A percentile compares a stretch with the other conserved stretches of the same genome.
Conservation (phyloP, 2,113 vertebrate species). For the Seriola aureovittata region DNA sequence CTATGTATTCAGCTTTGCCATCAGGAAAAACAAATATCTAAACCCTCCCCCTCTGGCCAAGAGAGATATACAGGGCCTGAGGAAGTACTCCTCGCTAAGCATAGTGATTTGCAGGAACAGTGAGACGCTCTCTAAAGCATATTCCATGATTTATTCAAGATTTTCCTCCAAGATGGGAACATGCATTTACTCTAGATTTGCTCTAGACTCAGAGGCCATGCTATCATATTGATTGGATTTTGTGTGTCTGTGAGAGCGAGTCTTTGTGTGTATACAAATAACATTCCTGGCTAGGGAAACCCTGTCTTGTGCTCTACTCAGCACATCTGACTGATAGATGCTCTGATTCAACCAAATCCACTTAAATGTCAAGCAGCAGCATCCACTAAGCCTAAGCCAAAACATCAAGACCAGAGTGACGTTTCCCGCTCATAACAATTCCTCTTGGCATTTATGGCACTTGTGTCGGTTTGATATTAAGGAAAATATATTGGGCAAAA, state of each 20-base stretch:
- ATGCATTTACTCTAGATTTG: conserved; percentile 33
- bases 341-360: conserved; percentile 42
- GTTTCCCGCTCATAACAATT: conserved; percentile 20
- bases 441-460: conserved; percentile 18
- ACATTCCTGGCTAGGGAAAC: not conserved
- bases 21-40: conserved; percentile 53
- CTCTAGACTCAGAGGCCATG: conserved; percentile 28
- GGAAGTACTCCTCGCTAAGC: conserved; percentile 43
- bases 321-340: conserved; percentile 44
- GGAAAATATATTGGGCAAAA: conserved; percentile 7
- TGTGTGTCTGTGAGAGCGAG: conserved; percentile 1
- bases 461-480: conserved; percentile 22
- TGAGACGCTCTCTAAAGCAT: conserved; percentile 35
- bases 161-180: conserved; percentile 38
- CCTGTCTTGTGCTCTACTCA: conserved; percentile 1
- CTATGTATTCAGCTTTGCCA: conserved; percentile 36
- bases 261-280: conserved; percentile 17
- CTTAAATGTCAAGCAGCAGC: conserved; percentile 39
- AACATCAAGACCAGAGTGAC: conserved; percentile 28
- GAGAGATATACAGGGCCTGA: conserved; percentile 48
- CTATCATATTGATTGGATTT: conserved; percentile 49
- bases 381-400: conserved; percentile 17
- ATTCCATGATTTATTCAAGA: conserved; percentile 53
- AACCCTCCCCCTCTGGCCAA: conserved; percentile 23
- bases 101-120: conserved; percentile 46